Base-by-base conservation (phyloP, 2,113 vertebrate species). In the Pelvicachromis taeniatus region DNA sequence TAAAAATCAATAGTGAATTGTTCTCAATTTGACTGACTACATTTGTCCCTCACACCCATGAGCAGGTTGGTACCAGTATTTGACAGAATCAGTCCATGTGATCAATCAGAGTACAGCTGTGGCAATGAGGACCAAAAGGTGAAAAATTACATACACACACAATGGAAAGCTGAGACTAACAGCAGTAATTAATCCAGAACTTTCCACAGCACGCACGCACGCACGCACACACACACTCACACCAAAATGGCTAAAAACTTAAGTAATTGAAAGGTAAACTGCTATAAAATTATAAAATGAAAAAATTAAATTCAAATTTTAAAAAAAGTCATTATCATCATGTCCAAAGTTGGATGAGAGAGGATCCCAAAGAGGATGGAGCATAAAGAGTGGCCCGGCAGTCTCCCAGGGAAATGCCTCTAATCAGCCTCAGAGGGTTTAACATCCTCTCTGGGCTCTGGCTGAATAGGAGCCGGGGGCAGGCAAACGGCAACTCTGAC, bases 341-440 rank as follows among this genome's bases (percentile, higher is more conserved):
- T n/a, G n/a, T n/a, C n/a, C n/a, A n/a, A n/a, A n/a, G n/a, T n/a
- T n/a, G n/a, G n/a, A n/a, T n/a, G n/a, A n/a, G n/a, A n/a, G n/a
- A n/a, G n/a, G n/a, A n/a, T n/a, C n/a, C n/a, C n/a, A n/a, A n/a
- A n/a, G 59, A 42, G 53, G 81, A 88, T 70, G 81, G 53, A 93
- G 86, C 77, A 92, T 93, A 93, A 94, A 94, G 70, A 92, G 82
- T 96, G 93, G 94, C 95, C 95, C 83, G 63, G 85, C 87, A 90
- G 92, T 91, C 91, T 93, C 83, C 90, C 88, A 88, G 91, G 90
- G 89, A 96, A 95, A 94, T 89, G 87, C 90, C 87, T 95, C 89
- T 94, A 95, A 96, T 95, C 94, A 94, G 93, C 91, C 94, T 87
- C 91, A n/a, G 85, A 93, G 93, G 95, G 94, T 87, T 87, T 91